Evolutionary conservation across 2,113 vertebrate species (phyloP).

Genomic region (Bos indicus): DNA sequence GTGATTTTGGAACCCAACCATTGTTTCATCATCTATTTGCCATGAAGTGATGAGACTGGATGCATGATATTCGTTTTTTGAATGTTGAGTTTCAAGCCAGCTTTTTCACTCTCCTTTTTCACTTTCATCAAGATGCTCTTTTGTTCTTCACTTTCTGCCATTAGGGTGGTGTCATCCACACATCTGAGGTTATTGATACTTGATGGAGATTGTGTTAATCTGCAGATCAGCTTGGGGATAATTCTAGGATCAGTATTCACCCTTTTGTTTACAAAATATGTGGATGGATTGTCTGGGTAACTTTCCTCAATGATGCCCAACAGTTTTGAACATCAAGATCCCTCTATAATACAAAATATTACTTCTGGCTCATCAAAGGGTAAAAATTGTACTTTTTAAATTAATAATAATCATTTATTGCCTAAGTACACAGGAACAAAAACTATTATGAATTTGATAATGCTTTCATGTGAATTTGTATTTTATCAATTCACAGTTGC

Average conservation of each 20-base stretch:
- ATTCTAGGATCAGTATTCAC: neutral
- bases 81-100: neutral
- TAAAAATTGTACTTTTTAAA: neutral
- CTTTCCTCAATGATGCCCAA: neutral
- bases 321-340: neutral
- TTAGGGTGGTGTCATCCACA: neutral
- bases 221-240: neutral
- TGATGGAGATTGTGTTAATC: neutral
- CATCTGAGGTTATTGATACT: neutral
- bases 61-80: neutral
- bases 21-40: neutral
- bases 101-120: neutral
- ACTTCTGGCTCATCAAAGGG: neutral
- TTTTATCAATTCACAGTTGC: neutral
- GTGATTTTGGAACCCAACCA: neutral
- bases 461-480: neutral
- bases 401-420: neutral
- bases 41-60: neutral
- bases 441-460: neutral
- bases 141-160: neutral
- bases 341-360: neutral
- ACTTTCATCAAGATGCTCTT: neutral
- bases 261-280: neutral
- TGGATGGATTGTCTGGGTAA: neutral
- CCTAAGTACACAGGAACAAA: neutral